Percentiles rank a stretch among this genome's conserved stretches.
These are phyloP conservation scores for Microcebus ravelobensis DNA, from an alignment of 2,113 vertebrate species.

Conservation along the genomic window DNA sequence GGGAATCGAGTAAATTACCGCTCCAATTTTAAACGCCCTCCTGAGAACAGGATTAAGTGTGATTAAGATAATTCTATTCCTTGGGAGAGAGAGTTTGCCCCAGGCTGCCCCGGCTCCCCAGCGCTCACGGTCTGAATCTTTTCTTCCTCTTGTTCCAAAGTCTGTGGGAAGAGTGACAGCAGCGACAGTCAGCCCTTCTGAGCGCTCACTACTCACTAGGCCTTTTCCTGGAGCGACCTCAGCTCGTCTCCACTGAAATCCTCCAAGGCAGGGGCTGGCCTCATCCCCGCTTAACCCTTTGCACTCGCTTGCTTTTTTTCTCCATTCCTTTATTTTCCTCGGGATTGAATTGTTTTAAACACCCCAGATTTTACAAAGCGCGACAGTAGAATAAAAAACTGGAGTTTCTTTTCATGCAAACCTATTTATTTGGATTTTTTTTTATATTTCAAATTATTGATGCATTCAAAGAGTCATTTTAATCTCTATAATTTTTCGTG, in stretches of 20 bases:
- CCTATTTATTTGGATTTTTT: no score
- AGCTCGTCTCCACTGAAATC: neutral
- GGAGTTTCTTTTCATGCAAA: no score
- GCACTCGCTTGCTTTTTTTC: no score
- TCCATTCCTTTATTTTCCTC: no score
- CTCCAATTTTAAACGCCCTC: neutral
- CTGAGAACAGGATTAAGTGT: constrained; percentile 39
- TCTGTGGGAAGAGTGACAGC: neutral
- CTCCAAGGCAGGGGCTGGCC: neutral
- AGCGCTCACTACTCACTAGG: accelerated
- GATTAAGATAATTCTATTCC: constrained; percentile 17
- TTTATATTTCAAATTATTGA: no score
- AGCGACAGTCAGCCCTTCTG: neutral
- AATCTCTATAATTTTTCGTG: no score
- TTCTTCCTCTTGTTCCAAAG: neutral
- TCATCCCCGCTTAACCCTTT: neutral
- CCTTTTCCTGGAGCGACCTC: neutral
- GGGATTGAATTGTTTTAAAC: no score
- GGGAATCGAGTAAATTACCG: constrained; percentile 50
- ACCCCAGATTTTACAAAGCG: no score
- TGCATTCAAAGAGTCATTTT: no score
- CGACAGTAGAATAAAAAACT: no score
- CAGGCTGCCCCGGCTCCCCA: neutral
- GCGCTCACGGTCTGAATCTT: neutral
- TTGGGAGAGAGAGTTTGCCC: neutral